Percentiles rank a stretch among this genome's conserved stretches.
Evolutionary conservation across 2,113 vertebrate species (phyloP).

Genomic region (Nycticorax nycticorax): DNA sequence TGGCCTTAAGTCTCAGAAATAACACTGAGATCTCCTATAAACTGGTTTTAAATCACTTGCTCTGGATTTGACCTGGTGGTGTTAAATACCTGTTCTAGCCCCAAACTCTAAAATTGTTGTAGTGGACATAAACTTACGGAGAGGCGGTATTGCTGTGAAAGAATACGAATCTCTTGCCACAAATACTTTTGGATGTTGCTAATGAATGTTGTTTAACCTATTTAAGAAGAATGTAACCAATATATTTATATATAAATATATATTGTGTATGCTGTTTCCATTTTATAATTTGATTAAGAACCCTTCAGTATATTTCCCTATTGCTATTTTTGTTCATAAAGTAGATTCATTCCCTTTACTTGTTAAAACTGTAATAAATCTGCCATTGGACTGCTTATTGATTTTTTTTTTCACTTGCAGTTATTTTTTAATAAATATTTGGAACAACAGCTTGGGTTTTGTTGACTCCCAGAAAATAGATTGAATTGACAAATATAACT

Average conservation of each 20-base stretch:
- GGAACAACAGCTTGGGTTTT: background rate
- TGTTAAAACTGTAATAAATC: slow-evolving; percentile 50
- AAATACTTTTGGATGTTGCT: slow-evolving; percentile 9
- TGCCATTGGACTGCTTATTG: background rate
- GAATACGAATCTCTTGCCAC: background rate
- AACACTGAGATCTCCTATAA: background rate
- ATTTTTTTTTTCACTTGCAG: background rate
- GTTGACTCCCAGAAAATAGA: background rate
- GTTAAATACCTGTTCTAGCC: background rate
- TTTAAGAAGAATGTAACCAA: slow-evolving; percentile 44
- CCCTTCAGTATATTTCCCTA: background rate
- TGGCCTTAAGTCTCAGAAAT: background rate
- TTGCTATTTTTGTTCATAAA: slow-evolving; percentile 24
- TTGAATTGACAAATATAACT: background rate
- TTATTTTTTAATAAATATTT: slow-evolving; percentile 44
- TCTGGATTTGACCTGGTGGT: background rate
- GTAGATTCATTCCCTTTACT: background rate
- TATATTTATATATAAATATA: slow-evolving; percentile 38
- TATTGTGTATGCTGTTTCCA: background rate
- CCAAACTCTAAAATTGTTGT: background rate
- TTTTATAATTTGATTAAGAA: slow-evolving; percentile 20
- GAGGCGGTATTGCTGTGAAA: background rate
- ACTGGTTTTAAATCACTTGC: background rate
- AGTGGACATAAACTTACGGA: background rate
- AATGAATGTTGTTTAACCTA: slow-evolving; percentile 37